Percentiles rank a stretch among this genome's conserved stretches.
phyloP scores from a whole-genome alignment of 2,797 vertebrate genomes.

The Leptatherina wallacei region DNA sequence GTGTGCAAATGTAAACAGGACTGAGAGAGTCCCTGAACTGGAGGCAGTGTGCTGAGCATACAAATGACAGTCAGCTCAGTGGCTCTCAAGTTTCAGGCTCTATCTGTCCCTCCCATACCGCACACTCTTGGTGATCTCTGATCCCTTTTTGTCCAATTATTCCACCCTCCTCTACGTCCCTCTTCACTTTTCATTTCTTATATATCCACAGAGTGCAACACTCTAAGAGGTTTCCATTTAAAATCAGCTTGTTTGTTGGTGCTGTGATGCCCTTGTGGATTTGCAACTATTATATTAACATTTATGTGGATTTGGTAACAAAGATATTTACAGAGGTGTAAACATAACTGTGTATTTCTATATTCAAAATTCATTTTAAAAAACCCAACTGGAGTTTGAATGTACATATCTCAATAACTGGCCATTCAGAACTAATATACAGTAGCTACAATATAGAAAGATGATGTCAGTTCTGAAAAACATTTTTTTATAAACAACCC shows the following conservation, averaged over 20 bases:
- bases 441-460: neutral
- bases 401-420: neutral
- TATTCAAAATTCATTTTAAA: neutral
- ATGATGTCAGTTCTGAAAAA: neutral
- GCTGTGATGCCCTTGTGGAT: neutral
- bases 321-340: neutral
- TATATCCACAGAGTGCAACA: neutral
- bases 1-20: constrained; percentile 64
- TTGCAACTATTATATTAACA: neutral
- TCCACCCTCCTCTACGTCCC: constrained; percentile 19
- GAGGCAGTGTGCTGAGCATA: constrained; percentile 70
- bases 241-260: constrained; percentile 6
- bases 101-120: constrained; percentile 48
- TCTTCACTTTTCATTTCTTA: constrained; percentile 17
- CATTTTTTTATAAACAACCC: neutral
- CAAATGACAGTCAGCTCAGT: constrained; percentile 64
- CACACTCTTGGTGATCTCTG: constrained; percentile 38
- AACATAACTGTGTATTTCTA: neutral
- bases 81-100: constrained; percentile 58
- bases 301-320: neutral
- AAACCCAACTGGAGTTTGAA: neutral
- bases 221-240: neutral
- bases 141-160: constrained; percentile 26
- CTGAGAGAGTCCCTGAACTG: constrained; percentile 55
- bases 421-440: neutral